Conservation (phyloP, 2,113 vertebrate genomes). For the Paraplagusia blochii region DNA sequence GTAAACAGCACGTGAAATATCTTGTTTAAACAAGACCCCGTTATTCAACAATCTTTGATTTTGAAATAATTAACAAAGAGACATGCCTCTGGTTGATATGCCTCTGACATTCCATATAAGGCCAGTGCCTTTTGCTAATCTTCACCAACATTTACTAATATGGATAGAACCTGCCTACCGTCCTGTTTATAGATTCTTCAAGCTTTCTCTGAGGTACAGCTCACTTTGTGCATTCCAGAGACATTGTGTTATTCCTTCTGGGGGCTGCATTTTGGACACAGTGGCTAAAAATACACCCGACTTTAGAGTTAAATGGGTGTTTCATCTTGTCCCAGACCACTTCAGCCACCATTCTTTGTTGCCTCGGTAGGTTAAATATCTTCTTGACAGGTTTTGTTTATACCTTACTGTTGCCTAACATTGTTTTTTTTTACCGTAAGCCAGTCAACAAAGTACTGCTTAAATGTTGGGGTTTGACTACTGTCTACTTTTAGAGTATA, state of each 20-base stretch:
- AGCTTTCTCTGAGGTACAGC: slow-evolving; percentile 27
- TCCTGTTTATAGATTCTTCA: slow-evolving; percentile 56
- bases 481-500: slow-evolving; percentile 16
- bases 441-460: slow-evolving; percentile 34
- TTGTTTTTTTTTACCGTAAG: slow-evolving; percentile 24
- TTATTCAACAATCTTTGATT: neutral
- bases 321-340: slow-evolving; percentile 8
- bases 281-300: slow-evolving; percentile 36
- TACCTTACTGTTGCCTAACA: slow-evolving; percentile 16
- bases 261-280: slow-evolving; percentile 26
- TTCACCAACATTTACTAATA: slow-evolving; percentile 59
- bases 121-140: slow-evolving; percentile 29
- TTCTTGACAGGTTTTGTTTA: slow-evolving; percentile 28
- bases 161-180: slow-evolving; percentile 31
- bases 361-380: slow-evolving; percentile 2
- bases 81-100: slow-evolving; percentile 1
- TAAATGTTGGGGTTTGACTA: slow-evolving; percentile 31
- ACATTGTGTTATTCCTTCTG: slow-evolving; percentile 52
- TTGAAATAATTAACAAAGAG: neutral
- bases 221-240: slow-evolving; percentile 58
- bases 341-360: slow-evolving; percentile 14
- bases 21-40: slow-evolving; percentile 7
- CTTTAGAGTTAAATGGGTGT: slow-evolving; percentile 9
- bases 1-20: slow-evolving; percentile 5
- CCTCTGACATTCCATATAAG: slow-evolving; percentile 50